phyloP scores from a whole-genome alignment of 2,797 vertebrate genomes.

The Triplophysa yarkandensis region DNA sequence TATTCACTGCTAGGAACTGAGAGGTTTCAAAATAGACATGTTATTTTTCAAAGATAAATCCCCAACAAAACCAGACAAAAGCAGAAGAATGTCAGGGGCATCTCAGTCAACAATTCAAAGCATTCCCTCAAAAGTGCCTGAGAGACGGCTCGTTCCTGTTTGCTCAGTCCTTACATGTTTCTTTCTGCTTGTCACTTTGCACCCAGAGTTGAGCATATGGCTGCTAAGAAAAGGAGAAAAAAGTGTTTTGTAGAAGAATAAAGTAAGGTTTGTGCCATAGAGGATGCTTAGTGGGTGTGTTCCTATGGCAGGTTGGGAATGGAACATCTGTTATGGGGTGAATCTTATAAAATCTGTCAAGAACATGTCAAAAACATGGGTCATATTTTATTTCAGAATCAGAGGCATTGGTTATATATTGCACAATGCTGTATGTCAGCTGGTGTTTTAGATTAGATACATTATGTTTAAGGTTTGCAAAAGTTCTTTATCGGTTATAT shows the following conservation, averaged over 20 bases:
- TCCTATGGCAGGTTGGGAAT: background rate
- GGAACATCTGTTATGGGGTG: conserved; percentile 4
- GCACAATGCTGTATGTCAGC: background rate
- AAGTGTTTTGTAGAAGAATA: conserved; percentile 18
- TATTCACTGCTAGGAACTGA: background rate
- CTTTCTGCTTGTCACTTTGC: conserved; percentile 35
- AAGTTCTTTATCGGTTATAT: no score
- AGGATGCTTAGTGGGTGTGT: conserved; percentile 1
- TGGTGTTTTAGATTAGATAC: no score
- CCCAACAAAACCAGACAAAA: conserved; percentile 26
- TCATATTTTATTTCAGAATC: background rate
- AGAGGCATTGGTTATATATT: background rate
- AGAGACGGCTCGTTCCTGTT: conserved; percentile 15
- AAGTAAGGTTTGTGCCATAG: conserved; percentile 17
- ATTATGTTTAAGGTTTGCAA: no score
- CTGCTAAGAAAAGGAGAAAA: conserved; percentile 20
- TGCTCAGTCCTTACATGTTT: conserved; percentile 41
- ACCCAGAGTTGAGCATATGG: conserved; percentile 34
- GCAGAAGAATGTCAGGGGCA: conserved; percentile 16
- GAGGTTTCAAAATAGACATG: conserved; percentile 7
- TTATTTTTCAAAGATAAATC: conserved; percentile 2
- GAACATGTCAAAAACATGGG: conserved; percentile 2
- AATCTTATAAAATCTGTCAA: conserved; percentile 10
- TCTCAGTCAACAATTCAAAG: conserved; percentile 9
- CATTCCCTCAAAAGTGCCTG: conserved; percentile 35